phyloP scores from a whole-genome alignment of 1,140 invertebrate species.

The Drosophila prosaltans region DNA sequence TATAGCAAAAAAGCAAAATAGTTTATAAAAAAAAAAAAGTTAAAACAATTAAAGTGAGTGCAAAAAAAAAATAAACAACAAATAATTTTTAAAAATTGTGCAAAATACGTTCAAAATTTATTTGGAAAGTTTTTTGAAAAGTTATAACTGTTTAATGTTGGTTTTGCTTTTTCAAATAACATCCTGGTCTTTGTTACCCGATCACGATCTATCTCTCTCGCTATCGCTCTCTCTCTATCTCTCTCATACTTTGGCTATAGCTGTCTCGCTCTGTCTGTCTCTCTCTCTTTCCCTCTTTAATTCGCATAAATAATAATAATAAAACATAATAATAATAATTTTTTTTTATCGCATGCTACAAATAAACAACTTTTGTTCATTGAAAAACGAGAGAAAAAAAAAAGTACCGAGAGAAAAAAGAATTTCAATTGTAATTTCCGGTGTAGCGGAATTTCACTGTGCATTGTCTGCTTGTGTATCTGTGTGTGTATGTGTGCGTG shows the following conservation, averaged over 20 bases:
- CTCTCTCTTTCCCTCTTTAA: not conserved
- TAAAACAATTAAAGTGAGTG: slow-evolving; percentile 69
- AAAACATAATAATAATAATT: slow-evolving; percentile 45
- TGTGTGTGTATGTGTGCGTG: slow-evolving; percentile 15
- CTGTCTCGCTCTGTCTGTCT: not conserved
- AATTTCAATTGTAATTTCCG: slow-evolving; percentile 78
- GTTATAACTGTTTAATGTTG: slow-evolving; percentile 38
- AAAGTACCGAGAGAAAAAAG: slow-evolving; percentile 44
- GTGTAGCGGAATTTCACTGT: slow-evolving; percentile 75
- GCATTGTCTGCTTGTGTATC: slow-evolving; percentile 34
- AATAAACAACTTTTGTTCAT: slow-evolving; percentile 31
- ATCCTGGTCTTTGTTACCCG: slow-evolving; percentile 57
- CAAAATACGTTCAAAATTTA: slow-evolving; percentile 6
- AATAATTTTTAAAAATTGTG: slow-evolving; percentile 3
- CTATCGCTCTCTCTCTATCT: not conserved
- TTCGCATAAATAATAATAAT: slow-evolving; percentile 42
- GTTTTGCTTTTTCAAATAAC: slow-evolving; percentile 27
- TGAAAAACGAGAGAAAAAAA: slow-evolving; percentile 23
- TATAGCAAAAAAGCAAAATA: slow-evolving; percentile 29
- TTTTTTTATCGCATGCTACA: slow-evolving; percentile 43
- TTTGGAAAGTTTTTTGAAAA: slow-evolving; percentile 6
- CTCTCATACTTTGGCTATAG: not conserved
- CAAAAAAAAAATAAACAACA: slow-evolving; percentile 1
- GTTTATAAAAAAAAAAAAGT: slow-evolving; percentile 26
- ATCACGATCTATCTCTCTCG: slow-evolving; percentile 2